Evolutionary conservation across 2,797 vertebrate genomes (phyloP).

Genomic region (Hipposideros larvatus): DNA sequence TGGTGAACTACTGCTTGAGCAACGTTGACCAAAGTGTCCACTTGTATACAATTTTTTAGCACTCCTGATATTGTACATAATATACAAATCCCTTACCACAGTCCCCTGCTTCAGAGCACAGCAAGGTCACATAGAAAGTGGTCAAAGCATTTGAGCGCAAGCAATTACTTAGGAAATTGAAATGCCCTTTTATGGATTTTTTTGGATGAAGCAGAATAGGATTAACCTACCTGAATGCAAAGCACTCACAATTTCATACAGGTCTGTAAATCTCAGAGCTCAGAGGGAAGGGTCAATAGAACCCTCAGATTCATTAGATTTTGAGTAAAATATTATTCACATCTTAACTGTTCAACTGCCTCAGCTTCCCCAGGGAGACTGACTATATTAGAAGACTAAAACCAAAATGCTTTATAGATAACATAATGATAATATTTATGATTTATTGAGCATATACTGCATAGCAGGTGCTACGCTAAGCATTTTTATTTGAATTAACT

Average conservation of each 20-base stretch:
- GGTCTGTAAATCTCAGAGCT: constrained; percentile 23
- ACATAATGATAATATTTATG: background rate
- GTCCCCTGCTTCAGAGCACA: background rate
- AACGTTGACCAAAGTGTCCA: too few species aligned
- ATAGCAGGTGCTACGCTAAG: background rate
- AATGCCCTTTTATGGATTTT: background rate
- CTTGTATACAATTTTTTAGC: too few species aligned
- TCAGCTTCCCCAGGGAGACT: background rate
- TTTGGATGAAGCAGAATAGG: background rate
- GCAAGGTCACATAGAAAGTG: background rate
- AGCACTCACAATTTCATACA: background rate
- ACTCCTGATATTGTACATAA: background rate
- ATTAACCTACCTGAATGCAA: background rate
- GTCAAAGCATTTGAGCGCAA: constrained; percentile 10
- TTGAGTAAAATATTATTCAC: constrained; percentile 42
- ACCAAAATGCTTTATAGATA: background rate
- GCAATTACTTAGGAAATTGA: background rate
- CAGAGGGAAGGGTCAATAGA: background rate
- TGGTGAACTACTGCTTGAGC: too few species aligned
- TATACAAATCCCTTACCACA: background rate
- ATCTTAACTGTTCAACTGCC: background rate
- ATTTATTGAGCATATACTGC: background rate
- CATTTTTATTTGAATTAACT: constrained; percentile 38
- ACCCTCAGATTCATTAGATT: background rate
- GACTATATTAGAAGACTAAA: background rate